Evolutionary conservation across 2,113 vertebrate species (phyloP), one percentile per base, ranked within the genome.

Genomic region (Diadophis punctatus): DNA sequence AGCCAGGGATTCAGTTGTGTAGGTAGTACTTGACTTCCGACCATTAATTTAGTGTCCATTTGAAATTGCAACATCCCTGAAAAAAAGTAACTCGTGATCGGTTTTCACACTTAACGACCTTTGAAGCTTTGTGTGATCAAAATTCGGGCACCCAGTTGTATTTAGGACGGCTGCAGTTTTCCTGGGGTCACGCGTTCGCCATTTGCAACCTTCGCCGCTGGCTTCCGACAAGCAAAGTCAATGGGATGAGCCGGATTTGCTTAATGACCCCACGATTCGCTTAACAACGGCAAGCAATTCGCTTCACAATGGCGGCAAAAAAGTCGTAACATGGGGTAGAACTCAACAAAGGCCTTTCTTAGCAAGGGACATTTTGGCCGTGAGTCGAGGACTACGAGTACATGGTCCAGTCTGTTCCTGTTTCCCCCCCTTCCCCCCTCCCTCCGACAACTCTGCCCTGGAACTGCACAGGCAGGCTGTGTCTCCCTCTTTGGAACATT

Each of bases 101-200:
- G 27, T 30, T 63, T 63, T n/a, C 11, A n/a, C 27, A 4, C 60
- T 63, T n/a, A 12, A 1, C 1, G 60, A 5, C 11, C 4, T 63
- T 5, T 30, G 27, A 1, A 12, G 60, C 60, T 30, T 63, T 0
- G 27, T 1, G 4, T 12, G 27, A 30, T 63, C 60, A 30, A 30
- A 30, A 63, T n/a, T 12, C 0, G 0, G 27, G 60, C 60, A 4
- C 60, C 60, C 27, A 4, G 27, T 14, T 30, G 27, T 12, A 27
- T 63, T 30, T 5, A 14, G 1, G 60, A 30, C 11, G n/a, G 27
- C 30, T 63, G 60, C 11, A 1, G 27, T 27, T 11, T 30, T 10
- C 27, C 27, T 0, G 7, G 60, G 27, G 3, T 63, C 60, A 30
- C 0, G 1, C 0, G 27, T 12, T 63, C 27, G 0, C 27, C 27